Base-by-base conservation (phyloP, 2,797 vertebrate genomes). In the Hyperoplus immaculatus region DNA sequence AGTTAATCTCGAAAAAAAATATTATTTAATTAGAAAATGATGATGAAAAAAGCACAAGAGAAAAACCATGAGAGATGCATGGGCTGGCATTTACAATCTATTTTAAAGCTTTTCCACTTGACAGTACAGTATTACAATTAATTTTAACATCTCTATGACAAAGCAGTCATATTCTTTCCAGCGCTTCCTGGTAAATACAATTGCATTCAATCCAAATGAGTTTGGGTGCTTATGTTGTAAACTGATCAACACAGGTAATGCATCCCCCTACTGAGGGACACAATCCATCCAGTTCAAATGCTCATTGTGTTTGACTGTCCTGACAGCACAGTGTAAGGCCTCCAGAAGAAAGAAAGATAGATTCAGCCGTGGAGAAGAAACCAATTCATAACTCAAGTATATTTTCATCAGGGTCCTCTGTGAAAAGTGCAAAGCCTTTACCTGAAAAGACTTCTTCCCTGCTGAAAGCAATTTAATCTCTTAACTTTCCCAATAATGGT, bases 1-100 rank as follows among this genome's bases (percentile, higher is more conserved):
- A 87, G 88, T 89, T 59, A 78, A 80, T 71, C n/a, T 79, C 3
- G 29, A 29, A 29, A 29, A 29, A 29, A 29, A 29, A 21, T 1
- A 21, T 1, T 21, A n/a, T 76, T 51, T 47, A 18, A 83, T 77
- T 78, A 60, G 38, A 80, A 81, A 80, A 70, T 53, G 0, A 36
- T 29, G 51, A 69, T 68, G 49, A 72, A 51, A 82, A 71, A 72
- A 43, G 7, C 5, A 49, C 2, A 5, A 6, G 50, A 21, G 36
- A 59, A 46, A 64, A 47, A 29, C 55, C 6, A 0, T 2, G 21
- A 55, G 72, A 78, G 42, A 59, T 42, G 38, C 0, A 0, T 11
- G 8, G 43, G 45, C 21, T 46, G 54, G 42, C 59, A 39, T 81
- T 88, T 55, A 54, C 55, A 69, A 43, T 72, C 46, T 29, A 60